phyloP scores from a whole-genome alignment of 2,888 invertebrate genomes.

The Athetis lepigone region DNA sequence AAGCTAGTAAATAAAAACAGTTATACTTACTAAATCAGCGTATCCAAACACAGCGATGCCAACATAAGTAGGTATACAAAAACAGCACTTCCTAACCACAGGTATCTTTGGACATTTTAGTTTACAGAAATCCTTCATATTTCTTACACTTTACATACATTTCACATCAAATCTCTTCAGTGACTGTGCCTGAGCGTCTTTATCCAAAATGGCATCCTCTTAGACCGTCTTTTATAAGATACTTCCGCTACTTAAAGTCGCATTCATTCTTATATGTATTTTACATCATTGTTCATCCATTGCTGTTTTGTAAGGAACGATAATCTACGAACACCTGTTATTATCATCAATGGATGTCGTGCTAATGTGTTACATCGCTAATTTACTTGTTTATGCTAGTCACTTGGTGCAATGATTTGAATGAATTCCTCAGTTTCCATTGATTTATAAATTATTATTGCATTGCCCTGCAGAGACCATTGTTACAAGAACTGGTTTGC shows the following conservation, averaged over 20 bases:
- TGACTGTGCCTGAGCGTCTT: slow-evolving; percentile 55
- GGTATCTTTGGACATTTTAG: slow-evolving; percentile 70
- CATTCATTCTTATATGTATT: slow-evolving; percentile 19
- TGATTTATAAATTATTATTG: slow-evolving; percentile 35
- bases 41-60: slow-evolving; percentile 81
- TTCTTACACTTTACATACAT: slow-evolving; percentile 50
- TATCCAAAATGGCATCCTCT: slow-evolving; percentile 57
- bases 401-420: slow-evolving; percentile 30
- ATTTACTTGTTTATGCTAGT: neutral
- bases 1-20: too few relatives aligned
- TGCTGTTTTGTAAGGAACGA: slow-evolving; percentile 8
- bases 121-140: slow-evolving; percentile 68
- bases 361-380: neutral
- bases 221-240: slow-evolving; percentile 52
- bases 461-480: slow-evolving; percentile 16
- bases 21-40: slow-evolving; percentile 78
- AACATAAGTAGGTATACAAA: slow-evolving; percentile 77
- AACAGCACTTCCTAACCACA: slow-evolving; percentile 78
- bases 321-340: too few relatives aligned
- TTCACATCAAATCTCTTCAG: slow-evolving; percentile 56
- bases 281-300: slow-evolving; percentile 24
- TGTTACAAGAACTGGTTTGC: too few relatives aligned
- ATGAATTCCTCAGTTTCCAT: slow-evolving; percentile 51
- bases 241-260: slow-evolving; percentile 46
- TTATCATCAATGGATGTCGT: slow-evolving; percentile 25